Evolutionary conservation across 30 jellyfish, hydroid and myxozoan species (phyloP).

Genomic region (Hydractinia symbiolongicarpus): DNA sequence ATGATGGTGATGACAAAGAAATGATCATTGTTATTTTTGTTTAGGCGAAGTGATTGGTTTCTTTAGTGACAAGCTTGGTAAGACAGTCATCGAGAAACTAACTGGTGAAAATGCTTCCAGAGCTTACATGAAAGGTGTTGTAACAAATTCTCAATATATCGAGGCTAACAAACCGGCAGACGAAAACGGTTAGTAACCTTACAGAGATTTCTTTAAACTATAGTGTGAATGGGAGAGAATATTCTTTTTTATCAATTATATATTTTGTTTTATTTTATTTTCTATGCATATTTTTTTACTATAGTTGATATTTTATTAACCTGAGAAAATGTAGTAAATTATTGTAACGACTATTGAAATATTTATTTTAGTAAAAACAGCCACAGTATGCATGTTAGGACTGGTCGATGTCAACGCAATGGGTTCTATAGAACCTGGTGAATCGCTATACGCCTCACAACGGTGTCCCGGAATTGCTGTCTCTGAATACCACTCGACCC

Average conservation of each 20-base stretch:
- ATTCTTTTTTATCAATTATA: no score
- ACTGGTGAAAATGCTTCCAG: not conserved
- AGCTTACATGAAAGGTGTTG: slow-evolving; percentile 9
- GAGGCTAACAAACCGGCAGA: slow-evolving; percentile 17
- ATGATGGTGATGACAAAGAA: no score
- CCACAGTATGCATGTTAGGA: slow-evolving; percentile 52
- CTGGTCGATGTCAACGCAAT: slow-evolving; percentile 41
- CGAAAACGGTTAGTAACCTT: slow-evolving; percentile 1
- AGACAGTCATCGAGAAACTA: slow-evolving; percentile 1
- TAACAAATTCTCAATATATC: slow-evolving; percentile 1
- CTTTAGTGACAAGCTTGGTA: slow-evolving; percentile 10
- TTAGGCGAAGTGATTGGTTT: slow-evolving; percentile 7
- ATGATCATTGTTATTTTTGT: not conserved
- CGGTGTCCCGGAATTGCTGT: slow-evolving; percentile 53
- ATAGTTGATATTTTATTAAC: no score
- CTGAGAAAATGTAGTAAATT: not conserved
- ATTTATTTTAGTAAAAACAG: slow-evolving; percentile 29
- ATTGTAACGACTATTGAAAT: no score
- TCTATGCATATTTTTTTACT: no score
- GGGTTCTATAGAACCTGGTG: slow-evolving; percentile 52
- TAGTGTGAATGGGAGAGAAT: no score
- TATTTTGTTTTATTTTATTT: no score
- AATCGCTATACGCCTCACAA: slow-evolving; percentile 50
- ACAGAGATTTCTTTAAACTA: no score
- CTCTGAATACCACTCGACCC: not conserved